These are phyloP conservation scores for Notechis scutatus DNA, from an alignment of 2,113 vertebrate species.

Conservation along the genomic window DNA sequence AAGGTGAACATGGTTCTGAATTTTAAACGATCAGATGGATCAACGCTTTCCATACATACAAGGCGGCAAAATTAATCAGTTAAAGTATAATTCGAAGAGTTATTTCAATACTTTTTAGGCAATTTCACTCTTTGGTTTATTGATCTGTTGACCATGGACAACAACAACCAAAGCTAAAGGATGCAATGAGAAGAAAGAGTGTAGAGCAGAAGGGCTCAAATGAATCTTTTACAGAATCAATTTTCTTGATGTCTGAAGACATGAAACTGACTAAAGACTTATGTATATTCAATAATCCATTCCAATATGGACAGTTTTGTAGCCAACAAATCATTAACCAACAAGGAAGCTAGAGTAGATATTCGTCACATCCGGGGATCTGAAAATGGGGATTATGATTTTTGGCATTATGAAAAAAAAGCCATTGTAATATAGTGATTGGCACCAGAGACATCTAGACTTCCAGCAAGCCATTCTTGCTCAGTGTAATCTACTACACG, in stretches of 20 bases:
- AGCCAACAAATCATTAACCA: background rate
- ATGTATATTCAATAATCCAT: background rate
- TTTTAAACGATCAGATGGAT: background rate
- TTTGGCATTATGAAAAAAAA: background rate
- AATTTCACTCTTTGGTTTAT: background rate
- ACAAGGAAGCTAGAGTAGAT: background rate
- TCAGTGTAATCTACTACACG: background rate
- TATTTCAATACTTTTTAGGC: background rate
- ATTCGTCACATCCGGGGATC: no score
- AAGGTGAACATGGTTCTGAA: background rate
- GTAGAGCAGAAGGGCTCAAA: background rate
- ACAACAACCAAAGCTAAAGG: background rate
- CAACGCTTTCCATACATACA: background rate
- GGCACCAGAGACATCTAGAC: background rate
- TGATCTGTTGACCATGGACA: background rate
- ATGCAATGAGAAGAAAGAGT: background rate
- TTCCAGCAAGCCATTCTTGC: background rate
- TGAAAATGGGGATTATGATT: background rate
- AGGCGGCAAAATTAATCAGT: background rate
- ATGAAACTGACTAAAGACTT: background rate
- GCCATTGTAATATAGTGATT: background rate
- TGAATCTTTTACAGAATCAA: background rate
- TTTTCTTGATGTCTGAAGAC: background rate
- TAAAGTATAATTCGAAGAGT: background rate
- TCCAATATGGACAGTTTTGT: no score